These are phyloP conservation scores for Drosophila colorata DNA, from an alignment of 2,888 invertebrate genomes.

Conservation along the genomic window DNA sequence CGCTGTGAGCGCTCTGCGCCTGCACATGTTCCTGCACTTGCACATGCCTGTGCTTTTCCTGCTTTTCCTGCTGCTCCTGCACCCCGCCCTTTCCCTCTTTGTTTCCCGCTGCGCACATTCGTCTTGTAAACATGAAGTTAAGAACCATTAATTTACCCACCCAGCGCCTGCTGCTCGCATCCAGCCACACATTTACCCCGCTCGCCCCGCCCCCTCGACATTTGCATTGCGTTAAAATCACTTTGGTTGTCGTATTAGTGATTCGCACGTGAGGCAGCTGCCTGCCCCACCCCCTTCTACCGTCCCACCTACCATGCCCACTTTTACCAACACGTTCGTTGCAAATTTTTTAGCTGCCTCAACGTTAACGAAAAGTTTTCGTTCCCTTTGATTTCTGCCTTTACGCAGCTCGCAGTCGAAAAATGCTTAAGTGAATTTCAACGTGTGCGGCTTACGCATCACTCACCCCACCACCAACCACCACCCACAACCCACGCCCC, in stretches of 20 bases:
- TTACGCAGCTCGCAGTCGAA: conserved; percentile 41
- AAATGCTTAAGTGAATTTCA: conserved; percentile 75
- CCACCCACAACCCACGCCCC: neutral
- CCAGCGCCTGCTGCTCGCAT: conserved; percentile 15
- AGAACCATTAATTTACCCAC: conserved; percentile 76
- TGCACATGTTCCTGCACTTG: conserved; percentile 28
- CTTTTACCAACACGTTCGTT: conserved; percentile 54
- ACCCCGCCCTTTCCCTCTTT: neutral
- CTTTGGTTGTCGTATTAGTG: conserved; percentile 67
- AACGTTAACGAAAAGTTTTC: conserved; percentile 54
- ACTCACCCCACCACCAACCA: neutral
- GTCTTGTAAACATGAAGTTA: conserved; percentile 79
- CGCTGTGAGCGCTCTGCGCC: conserved; percentile 19
- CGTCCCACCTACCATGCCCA: neutral
- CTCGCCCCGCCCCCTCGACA: conserved; percentile 7
- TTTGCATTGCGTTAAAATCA: conserved; percentile 78
- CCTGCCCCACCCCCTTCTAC: neutral
- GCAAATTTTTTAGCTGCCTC: conserved; percentile 63
- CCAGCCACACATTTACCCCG: conserved; percentile 16
- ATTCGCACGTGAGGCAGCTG: conserved; percentile 31
- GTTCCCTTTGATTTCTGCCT: conserved; percentile 62
- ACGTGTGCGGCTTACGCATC: conserved; percentile 63
- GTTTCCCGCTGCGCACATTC: conserved; percentile 54
- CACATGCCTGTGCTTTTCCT: conserved; percentile 1
- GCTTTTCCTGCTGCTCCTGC: neutral